Evolutionary conservation across 2,797 vertebrate genomes (phyloP), one percentile per base, ranked within the genome.

Genomic region (Clarias fuscus): DNA sequence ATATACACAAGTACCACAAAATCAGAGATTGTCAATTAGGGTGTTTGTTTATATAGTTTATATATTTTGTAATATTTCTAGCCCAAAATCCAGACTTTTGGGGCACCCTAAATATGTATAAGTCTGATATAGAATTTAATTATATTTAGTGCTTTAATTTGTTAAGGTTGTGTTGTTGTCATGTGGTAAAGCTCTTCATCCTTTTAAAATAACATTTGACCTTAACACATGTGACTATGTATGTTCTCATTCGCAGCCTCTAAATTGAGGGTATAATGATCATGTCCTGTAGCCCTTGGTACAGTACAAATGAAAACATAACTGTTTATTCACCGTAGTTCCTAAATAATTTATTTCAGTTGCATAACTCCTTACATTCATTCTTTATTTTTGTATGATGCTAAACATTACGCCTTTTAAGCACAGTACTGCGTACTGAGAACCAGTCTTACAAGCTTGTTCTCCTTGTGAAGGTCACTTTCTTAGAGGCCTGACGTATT

Each of bases 391-490:
- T 75, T 5, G 27, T 53, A 56, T 8, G 53, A 59, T 77, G 27
- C 15, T 30, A 11, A 43, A 56, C 18, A 27, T 6, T 67, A 67
- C 30, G 15, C 8, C 15, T 14, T 79, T 81, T 81, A 81, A 81
- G 18, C 7, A 30, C 62, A 67, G 27, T 27, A 81, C 59, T 48
- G 24, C 4, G 1, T 65, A 67, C 79, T 48, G 62, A 30, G 37
- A 88, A 91, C 89, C 90, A 91, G 88, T 91, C 62, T 73, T 80
- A 18, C 76, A 72, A 84, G 67, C 18, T 27, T 58, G 30, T 1
- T 88, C 84, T 15, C 68, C 83, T 61, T 82, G 79, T 90, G 91
- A 95, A 95, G 94, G 94, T 94, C 92, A 92, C 43, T 80, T 65
- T n/a, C 75, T 59, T 13, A 40, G 83, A 75, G 70, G 82, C 65